phyloP scores from a whole-genome alignment of 2,797 vertebrate genomes.

The Mormyrus proboscirostris region DNA sequence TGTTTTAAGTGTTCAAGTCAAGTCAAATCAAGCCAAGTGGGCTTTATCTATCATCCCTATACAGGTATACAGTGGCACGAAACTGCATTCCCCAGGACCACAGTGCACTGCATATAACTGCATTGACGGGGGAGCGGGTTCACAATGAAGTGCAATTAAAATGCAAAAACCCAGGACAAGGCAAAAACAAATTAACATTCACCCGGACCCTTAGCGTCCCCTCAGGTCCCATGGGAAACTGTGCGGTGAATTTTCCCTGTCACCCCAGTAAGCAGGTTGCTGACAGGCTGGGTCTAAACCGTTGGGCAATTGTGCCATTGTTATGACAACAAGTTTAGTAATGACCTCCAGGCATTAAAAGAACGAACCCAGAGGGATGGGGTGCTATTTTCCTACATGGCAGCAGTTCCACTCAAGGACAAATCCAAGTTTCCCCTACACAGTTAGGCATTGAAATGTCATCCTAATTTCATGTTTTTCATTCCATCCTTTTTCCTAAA shows the following conservation, averaged over 20 bases:
- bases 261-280: neutral
- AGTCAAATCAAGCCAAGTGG: neutral
- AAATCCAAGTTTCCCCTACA: neutral
- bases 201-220: constrained; percentile 26
- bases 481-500: neutral
- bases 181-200: constrained; percentile 5
- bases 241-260: neutral
- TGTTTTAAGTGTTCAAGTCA: neutral
- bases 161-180: neutral
- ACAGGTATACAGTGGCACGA: neutral
- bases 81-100: neutral
- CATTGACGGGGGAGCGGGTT: neutral
- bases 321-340: constrained; percentile 37
- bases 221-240: constrained; percentile 8
- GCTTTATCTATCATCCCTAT: neutral
- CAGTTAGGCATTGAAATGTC: neutral
- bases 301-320: neutral
- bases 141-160: neutral
- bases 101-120: neutral
- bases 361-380: neutral
- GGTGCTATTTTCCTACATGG: neutral
- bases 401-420: constrained; percentile 4
- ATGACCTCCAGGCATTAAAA: constrained; percentile 23
- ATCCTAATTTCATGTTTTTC: neutral
- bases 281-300: neutral